Evolutionary conservation across 2,888 invertebrate species (phyloP), one percentile per base, ranked within the genome.

Genomic region (Horisme vitalbata): DNA sequence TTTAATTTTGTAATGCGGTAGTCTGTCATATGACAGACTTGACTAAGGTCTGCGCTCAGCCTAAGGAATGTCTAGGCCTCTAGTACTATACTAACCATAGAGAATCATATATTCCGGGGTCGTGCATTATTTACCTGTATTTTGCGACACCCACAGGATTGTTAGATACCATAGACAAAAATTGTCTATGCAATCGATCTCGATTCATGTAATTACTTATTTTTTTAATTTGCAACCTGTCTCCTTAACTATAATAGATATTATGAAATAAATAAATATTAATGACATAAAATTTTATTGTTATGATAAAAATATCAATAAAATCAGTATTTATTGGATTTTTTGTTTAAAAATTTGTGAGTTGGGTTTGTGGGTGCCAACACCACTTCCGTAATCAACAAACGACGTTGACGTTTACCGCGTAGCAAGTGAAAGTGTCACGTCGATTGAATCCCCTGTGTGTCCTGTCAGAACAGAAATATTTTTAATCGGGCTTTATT

Each of bases 391-490:
- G 71, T 66, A 63, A 66, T 70, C 71, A 73, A 83, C 80, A 83
- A 83, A 75, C 72, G 70, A 66, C 65, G 81, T 84, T 85, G 84
- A 86, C 84, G 84, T 86, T 83, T 82, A 72, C 73, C 78, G 83
- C 84, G 83, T 86, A 83, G 80, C 78, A 78, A 85, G 89, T 83
- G 89, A 89, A 89, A 88, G 89, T 89, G 86, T 85, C 88, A 87
- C 86, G 87, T 87, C 81, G 81, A 75, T 72, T 73, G 60, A 61
- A 71, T 69, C 52, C 21, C 20, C n/a, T n/a, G n/a, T 31, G 30
- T n/a, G 12, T 30, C 20, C 33, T 41, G 30, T 26, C 72, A 82
- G 85, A 81, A n/a, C 84, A 83, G 71, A 71, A 71, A 70, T 69
- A 74, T 68, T 75, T 73, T 73, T 75, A 66, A 69, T 72, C 65